Conservation (phyloP, 2,797 vertebrate genomes). For the Calcarius lapponicus region DNA sequence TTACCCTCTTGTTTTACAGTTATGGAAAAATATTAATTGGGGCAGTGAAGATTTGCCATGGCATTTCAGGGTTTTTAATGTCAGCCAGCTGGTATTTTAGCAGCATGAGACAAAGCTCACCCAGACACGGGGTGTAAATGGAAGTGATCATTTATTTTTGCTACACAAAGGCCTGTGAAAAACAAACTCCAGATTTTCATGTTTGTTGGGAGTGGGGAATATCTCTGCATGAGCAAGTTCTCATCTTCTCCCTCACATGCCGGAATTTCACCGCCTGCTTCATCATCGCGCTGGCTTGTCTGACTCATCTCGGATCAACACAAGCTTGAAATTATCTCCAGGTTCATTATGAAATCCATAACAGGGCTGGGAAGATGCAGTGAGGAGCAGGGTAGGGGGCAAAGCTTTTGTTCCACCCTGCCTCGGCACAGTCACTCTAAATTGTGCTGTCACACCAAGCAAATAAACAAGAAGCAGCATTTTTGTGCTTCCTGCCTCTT, state of each 20-base stretch:
- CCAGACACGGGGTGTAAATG: neutral
- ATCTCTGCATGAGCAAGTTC: conserved; percentile 4
- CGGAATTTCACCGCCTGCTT: conserved; percentile 14
- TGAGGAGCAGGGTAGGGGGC: neutral
- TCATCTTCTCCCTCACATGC: neutral
- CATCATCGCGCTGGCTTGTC: conserved; percentile 28
- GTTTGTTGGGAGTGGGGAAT: conserved; percentile 4
- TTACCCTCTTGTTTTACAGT: neutral
- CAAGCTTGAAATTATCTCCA: conserved; percentile 60
- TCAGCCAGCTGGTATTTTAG: neutral
- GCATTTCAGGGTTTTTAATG: neutral
- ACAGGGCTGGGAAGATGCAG: conserved; percentile 7
- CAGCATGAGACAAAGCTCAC: neutral
- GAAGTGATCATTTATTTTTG: neutral
- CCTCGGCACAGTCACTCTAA: neutral
- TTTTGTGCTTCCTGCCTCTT: conserved; percentile 25
- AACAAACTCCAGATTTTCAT: conserved; percentile 10
- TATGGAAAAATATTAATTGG: neutral
- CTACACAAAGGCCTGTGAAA: neutral
- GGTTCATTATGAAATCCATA: neutral
- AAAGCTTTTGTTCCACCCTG: conserved; percentile 19
- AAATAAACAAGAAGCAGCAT: conserved; percentile 32
- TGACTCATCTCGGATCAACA: conserved; percentile 31
- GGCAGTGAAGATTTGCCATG: accelerated
- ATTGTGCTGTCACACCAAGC: neutral